These are phyloP conservation scores for Chirona hameri DNA, from an alignment of 2,888 invertebrate genomes.

Conservation along the genomic window DNA sequence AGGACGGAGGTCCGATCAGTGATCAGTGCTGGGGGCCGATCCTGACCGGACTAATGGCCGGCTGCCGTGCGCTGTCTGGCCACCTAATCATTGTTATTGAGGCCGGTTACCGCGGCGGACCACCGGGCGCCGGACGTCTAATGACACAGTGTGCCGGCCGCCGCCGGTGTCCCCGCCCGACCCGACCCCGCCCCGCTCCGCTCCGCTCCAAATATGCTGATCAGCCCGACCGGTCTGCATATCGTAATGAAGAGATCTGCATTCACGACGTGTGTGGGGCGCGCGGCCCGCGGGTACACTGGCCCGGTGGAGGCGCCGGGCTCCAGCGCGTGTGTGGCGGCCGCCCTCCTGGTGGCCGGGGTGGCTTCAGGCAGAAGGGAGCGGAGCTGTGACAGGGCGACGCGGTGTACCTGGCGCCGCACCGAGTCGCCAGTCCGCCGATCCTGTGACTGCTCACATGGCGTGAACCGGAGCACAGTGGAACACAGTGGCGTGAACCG, in stretches of 20 bases:
- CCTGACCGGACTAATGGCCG: not conserved
- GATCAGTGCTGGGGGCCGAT: not conserved
- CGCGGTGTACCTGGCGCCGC: no score
- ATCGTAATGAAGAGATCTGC: slow-evolving; percentile 23
- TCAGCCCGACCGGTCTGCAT: not conserved
- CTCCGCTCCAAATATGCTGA: not conserved
- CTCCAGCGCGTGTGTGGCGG: not conserved
- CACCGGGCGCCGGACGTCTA: not conserved
- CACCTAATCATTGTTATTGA: slow-evolving; percentile 8
- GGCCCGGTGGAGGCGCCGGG: no score
- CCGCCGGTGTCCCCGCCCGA: not conserved
- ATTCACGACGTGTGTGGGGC: not conserved
- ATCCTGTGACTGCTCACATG: no score
- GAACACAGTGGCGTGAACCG: no score
- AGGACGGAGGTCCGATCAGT: no score
- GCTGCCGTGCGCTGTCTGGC: not conserved
- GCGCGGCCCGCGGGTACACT: not conserved
- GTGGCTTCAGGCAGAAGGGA: no score
- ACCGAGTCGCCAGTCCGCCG: no score
- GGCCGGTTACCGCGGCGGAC: not conserved
- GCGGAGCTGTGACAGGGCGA: no score
- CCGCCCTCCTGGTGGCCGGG: not conserved
- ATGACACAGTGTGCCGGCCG: not conserved
- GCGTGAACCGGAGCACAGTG: no score
- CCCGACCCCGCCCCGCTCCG: not conserved